phyloP scores from a whole-genome alignment of 2,888 invertebrate genomes.

The Sthenelais limicola region DNA sequence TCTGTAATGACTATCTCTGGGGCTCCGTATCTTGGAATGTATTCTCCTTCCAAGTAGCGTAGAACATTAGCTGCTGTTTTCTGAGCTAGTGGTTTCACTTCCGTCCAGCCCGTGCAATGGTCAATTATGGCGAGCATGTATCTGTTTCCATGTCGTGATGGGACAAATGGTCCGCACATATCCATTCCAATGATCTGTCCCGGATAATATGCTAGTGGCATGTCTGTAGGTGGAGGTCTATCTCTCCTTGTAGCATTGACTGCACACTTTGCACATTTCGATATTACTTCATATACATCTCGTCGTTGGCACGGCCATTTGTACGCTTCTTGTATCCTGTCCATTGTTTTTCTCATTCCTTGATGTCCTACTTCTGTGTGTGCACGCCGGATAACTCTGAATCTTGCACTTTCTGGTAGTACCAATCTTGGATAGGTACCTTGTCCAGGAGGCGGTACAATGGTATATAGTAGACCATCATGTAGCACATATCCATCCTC shows the following conservation, averaged over 20 bases:
- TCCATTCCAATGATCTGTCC: constrained; percentile 13
- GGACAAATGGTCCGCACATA: neutral
- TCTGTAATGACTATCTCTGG: neutral
- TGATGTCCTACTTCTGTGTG: constrained; percentile 9
- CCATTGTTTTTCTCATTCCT: neutral
- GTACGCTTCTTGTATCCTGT: neutral
- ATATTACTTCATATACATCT: neutral
- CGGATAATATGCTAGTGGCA: neutral
- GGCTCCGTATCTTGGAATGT: neutral
- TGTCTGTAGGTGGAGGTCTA: neutral
- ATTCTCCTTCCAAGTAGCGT: neutral
- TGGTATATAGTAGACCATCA: neutral
- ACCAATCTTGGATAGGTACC: constrained; percentile 4
- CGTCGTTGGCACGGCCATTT: constrained; percentile 4
- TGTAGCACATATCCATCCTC: neutral
- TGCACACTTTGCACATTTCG: neutral
- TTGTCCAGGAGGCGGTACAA: neutral
- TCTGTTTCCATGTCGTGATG: neutral
- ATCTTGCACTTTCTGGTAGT: neutral
- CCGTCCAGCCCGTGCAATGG: constrained; percentile 17
- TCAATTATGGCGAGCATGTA: constrained; percentile 11
- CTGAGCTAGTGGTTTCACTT: neutral
- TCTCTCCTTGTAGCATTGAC: neutral
- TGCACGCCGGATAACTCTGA: neutral
- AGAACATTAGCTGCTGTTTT: neutral